Conservation (phyloP, 2,797 vertebrate genomes). For the Discoglossus pictus region DNA sequence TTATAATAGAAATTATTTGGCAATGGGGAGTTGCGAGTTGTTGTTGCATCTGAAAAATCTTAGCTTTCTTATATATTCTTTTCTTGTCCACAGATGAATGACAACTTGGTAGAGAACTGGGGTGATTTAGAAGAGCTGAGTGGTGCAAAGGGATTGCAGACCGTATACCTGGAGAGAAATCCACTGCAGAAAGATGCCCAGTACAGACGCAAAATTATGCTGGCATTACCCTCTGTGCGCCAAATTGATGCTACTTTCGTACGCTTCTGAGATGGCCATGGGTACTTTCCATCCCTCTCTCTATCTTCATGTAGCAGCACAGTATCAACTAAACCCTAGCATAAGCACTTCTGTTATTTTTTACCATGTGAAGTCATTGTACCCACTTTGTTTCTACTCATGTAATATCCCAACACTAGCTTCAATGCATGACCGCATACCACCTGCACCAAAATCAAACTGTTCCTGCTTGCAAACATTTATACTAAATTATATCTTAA, state of each 20-base stretch:
- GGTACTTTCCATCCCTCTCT: background rate
- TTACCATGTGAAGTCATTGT: background rate
- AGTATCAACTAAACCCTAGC: conserved; percentile 14
- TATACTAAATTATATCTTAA: too few species aligned
- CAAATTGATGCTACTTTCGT: conserved; percentile 98
- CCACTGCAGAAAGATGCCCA: conserved; percentile 96
- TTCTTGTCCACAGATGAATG: conserved; percentile 88
- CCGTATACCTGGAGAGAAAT: conserved; percentile 93
- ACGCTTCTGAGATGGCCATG: conserved; percentile 79
- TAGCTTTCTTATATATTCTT: background rate
- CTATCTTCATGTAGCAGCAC: conserved; percentile 19
- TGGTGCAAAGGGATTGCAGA: conserved; percentile 88
- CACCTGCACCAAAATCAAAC: background rate
- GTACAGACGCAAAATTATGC: conserved; percentile 96
- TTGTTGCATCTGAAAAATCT: too few species aligned
- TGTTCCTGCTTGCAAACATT: too few species aligned
- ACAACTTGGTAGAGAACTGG: conserved; percentile 96
- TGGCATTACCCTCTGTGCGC: conserved; percentile 89
- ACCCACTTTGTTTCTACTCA: background rate
- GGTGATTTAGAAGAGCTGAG: conserved; percentile 94
- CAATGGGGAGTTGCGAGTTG: too few species aligned
- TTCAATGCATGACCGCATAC: conserved; percentile 29
- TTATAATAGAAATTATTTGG: too few species aligned
- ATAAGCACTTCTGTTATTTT: background rate
- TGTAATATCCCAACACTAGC: conserved; percentile 4